These are phyloP conservation scores for Drosophila pallidifrons DNA, from an alignment of 1,140 invertebrate species.

Conservation along the genomic window DNA sequence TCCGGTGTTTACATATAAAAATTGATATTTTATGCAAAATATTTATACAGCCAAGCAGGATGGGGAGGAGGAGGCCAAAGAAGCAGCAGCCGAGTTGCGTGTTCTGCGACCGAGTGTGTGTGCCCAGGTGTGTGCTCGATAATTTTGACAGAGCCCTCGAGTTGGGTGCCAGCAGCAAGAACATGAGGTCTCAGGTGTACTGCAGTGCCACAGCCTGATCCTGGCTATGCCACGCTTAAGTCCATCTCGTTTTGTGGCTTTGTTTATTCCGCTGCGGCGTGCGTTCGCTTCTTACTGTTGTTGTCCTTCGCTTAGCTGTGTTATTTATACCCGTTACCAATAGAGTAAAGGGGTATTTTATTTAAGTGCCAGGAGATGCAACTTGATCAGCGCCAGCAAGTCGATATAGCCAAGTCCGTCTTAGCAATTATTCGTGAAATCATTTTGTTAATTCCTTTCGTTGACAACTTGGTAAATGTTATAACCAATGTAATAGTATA, in stretches of 20 bases:
- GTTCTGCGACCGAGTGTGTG: background rate
- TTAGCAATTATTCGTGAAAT: too few species aligned
- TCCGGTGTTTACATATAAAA: conserved; percentile 59
- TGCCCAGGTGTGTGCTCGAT: conserved; percentile 61
- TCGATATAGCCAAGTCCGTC: too few species aligned
- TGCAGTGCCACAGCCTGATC: conserved; percentile 21
- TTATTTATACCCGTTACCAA: conserved; percentile 16
- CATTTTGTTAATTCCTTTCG: too few species aligned
- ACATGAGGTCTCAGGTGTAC: background rate
- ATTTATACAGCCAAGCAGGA: conserved; percentile 44
- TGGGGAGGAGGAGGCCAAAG: background rate
- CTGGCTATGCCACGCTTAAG: conserved; percentile 16
- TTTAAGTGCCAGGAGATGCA: too few species aligned
- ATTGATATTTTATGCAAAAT: conserved; percentile 82
- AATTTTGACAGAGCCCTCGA: conserved; percentile 52
- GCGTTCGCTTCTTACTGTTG: conserved; percentile 7
- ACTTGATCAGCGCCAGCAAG: too few species aligned
- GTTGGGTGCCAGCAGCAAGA: background rate
- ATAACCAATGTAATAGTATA: too few species aligned
- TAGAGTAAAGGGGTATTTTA: too few species aligned
- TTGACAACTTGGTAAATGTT: too few species aligned
- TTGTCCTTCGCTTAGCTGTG: conserved; percentile 23
- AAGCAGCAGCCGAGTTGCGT: too few species aligned
- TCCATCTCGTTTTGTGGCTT: conserved; percentile 64
- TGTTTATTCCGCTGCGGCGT: conserved; percentile 65